phyloP scores from a whole-genome alignment of 1,140 invertebrate genomes.

The Oncopeltus fasciatus region DNA sequence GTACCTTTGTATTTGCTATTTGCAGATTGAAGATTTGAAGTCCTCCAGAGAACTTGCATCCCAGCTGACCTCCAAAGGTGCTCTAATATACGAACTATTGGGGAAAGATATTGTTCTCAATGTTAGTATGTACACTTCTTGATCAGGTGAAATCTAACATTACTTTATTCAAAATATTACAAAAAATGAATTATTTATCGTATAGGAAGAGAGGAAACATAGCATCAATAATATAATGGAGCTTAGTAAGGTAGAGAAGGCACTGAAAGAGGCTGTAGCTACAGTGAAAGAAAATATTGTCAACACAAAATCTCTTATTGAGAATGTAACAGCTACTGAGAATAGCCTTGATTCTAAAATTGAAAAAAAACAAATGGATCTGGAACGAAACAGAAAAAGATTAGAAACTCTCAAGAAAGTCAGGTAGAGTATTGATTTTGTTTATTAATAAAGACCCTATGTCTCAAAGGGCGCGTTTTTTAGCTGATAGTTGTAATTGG shows the following conservation, averaged over 20 bases:
- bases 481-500: too few relatives aligned
- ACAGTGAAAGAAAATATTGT: slow-evolving; percentile 51
- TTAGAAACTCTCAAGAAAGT: slow-evolving; percentile 87
- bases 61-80: slow-evolving; percentile 80
- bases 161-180: neutral
- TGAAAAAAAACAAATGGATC: slow-evolving; percentile 73
- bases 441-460: too few relatives aligned
- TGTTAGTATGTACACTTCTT: slow-evolving; percentile 26
- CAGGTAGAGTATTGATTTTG: too few relatives aligned
- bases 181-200: neutral
- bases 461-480: too few relatives aligned
- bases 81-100: slow-evolving; percentile 77
- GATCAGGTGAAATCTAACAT: neutral
- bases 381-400: slow-evolving; percentile 85
- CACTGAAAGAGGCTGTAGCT: slow-evolving; percentile 53
- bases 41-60: slow-evolving; percentile 71
- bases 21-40: slow-evolving; percentile 64
- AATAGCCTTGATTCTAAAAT: slow-evolving; percentile 79
- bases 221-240: slow-evolving; percentile 68
- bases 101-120: slow-evolving; percentile 76
- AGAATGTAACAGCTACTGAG: slow-evolving; percentile 72
- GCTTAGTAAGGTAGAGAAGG: slow-evolving; percentile 61
- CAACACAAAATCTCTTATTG: slow-evolving; percentile 56
- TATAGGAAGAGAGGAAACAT: slow-evolving; percentile 40
- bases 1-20: too few relatives aligned